A percentile compares a stretch with the other conserved stretches of the same genome.
Evolutionary conservation across 2,888 invertebrate genomes (phyloP).

Genomic region (Coronaproctus castanopsis): DNA sequence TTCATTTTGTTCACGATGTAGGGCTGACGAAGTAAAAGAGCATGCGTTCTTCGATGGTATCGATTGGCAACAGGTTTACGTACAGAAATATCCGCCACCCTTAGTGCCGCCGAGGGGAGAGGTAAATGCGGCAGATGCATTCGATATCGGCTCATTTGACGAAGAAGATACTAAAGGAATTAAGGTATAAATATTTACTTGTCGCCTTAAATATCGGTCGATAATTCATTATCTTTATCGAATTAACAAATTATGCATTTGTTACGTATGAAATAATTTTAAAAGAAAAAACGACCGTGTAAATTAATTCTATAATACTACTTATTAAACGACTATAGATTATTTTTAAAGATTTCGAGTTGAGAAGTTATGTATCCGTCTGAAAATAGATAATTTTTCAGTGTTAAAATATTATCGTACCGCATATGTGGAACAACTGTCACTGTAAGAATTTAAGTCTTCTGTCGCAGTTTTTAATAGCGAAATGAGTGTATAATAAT

Average conservation of each 20-base stretch:
- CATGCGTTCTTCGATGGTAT: constrained; percentile 94
- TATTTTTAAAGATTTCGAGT: too few species aligned
- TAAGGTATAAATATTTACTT: constrained; percentile 49
- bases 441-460: too few species aligned
- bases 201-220: not conserved
- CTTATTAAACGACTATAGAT: not conserved
- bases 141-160: constrained; percentile 98
- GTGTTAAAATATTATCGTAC: too few species aligned
- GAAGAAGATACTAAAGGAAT: constrained; percentile 99
- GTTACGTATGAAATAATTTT: too few species aligned
- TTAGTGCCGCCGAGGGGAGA: constrained; percentile 95
- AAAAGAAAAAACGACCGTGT: too few species aligned
- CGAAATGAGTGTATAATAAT: too few species aligned
- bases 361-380: too few species aligned
- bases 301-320: not conserved
- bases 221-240: not conserved
- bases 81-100: constrained; percentile 95
- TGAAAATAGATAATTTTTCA: too few species aligned
- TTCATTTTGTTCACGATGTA: constrained; percentile 26
- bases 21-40: constrained; percentile 91
- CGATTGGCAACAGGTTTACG: constrained; percentile 98
- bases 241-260: too few species aligned
- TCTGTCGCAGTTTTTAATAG: too few species aligned
- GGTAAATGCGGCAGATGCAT: constrained; percentile 98
- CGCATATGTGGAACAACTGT: too few species aligned